Evolutionary conservation across 2,888 invertebrate genomes (phyloP), one percentile per base, ranked within the genome.

Genomic region (Cremastinae sp.): DNA sequence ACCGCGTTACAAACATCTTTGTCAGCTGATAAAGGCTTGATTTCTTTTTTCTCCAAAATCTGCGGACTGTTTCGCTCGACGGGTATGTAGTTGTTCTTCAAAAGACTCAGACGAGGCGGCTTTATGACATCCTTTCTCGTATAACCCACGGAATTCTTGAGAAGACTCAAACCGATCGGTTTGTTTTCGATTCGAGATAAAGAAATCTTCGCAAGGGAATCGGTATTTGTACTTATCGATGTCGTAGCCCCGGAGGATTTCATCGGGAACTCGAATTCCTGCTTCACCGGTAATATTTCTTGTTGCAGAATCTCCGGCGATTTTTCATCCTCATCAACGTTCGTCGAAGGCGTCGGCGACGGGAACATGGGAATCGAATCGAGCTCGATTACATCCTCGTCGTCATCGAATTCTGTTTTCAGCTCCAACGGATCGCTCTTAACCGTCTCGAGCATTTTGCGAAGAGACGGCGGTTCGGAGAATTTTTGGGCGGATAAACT

Each of bases 91-190:
- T 78, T 51, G 28, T 78, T 70, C n/a, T 82, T 83, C 22, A 85
- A 41, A 3, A 85, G 78, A 45, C 81, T 86, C 2, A 86, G 64
- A 14, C 80, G 81, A 0, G 86, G 79, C 2, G 84, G 83, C 73
- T 85, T 85, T 47, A 86, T 79, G 0, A 86, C 79, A 56, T 81
- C 78, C 20, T 83, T 86, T 10, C 80, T 79, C 0, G 70, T 16
- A 16, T 82, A 84, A 68, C 72, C 22, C 56, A 80, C 69, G 0
- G 82, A 74, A 66, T 58, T 78, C 8, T 79, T 79, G 3, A 79
- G 65, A 0, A 81, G 59, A 37, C 78, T 75, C 2, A 79, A 76
- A 8, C 80, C 79, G 0, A 81, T 74, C 5, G 79, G 79, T 56
- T 82, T 82, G 35, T 65, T 74, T 0, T 58, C 8, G 9, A 76